These are phyloP conservation scores for Acrobasis consociella DNA, from an alignment of 2,888 invertebrate species.

Conservation along the genomic window DNA sequence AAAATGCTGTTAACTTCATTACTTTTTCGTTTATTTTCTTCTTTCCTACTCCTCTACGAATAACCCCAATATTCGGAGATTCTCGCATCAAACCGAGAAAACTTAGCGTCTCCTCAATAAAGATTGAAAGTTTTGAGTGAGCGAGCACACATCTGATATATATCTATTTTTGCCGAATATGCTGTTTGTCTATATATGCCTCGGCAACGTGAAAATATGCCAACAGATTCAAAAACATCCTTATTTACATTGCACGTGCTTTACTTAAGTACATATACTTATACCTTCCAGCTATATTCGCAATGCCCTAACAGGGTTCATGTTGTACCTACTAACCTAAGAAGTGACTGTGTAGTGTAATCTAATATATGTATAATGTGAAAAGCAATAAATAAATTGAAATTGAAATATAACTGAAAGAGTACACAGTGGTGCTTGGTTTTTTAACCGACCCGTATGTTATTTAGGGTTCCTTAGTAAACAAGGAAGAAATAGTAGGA, in stretches of 20 bases:
- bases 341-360: too few relatives aligned
- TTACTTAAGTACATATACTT: too few relatives aligned
- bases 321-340: too few relatives aligned
- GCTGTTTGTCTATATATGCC: background rate
- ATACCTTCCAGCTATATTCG: too few relatives aligned
- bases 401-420: too few relatives aligned
- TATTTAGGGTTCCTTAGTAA: too few relatives aligned
- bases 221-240: background rate
- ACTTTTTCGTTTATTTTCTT: background rate
- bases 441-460: too few relatives aligned
- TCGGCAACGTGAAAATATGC: background rate
- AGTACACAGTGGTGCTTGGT: too few relatives aligned
- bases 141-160: conserved; percentile 3
- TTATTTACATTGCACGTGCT: background rate
- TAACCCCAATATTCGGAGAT: background rate
- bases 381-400: too few relatives aligned
- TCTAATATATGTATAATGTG: too few relatives aligned
- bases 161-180: conserved; percentile 25
- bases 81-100: conserved; percentile 6
- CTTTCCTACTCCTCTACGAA: background rate
- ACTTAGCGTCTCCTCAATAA: background rate
- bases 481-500: too few relatives aligned
- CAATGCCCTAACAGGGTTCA: too few relatives aligned
- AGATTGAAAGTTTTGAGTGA: conserved; percentile 16
- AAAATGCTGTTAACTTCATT: background rate